A percentile compares a stretch with the other conserved stretches of the same genome.
These are phyloP conservation scores for Subacronicta megacephala DNA, from an alignment of 2,888 invertebrate species.

Conservation along the genomic window DNA sequence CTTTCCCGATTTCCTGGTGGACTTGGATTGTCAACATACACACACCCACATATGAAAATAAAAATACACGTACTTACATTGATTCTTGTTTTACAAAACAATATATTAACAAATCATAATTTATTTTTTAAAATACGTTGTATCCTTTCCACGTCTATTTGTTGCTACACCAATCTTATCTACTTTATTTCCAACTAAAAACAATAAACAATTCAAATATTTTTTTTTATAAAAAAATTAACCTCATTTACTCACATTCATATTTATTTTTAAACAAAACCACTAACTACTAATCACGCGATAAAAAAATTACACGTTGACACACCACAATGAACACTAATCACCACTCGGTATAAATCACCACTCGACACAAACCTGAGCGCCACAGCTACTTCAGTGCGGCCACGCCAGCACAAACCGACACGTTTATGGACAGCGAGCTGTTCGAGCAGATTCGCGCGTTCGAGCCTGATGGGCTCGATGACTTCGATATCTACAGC, in stretches of 20 bases:
- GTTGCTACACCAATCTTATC: too few species aligned
- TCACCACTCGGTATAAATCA: conserved; percentile 15
- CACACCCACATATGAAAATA: conserved; percentile 20
- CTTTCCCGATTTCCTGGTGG: conserved; percentile 81
- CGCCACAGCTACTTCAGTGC: conserved; percentile 78
- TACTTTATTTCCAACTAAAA: too few species aligned
- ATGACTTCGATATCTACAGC: conserved; percentile 80
- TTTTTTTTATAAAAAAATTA: too few species aligned
- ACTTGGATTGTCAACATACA: conserved; percentile 45
- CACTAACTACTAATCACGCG: too few species aligned
- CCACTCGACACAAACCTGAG: too few species aligned
- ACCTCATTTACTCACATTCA: too few species aligned
- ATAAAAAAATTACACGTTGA: too few species aligned
- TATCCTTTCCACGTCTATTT: too few species aligned
- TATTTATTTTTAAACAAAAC: too few species aligned
- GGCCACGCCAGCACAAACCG: conserved; percentile 77
- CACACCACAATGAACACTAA: conserved; percentile 11
- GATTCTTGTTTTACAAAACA: background rate
- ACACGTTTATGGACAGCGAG: conserved; percentile 83
- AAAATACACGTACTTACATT: conserved; percentile 1
- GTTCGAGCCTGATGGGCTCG: conserved; percentile 80
- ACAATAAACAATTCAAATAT: too few species aligned
- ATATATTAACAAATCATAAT: too few species aligned
- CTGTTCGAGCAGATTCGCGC: conserved; percentile 83
- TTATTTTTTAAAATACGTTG: too few species aligned